Evolutionary conservation across 1,140 invertebrate species (phyloP), one percentile per base, ranked within the genome.

Genomic region (Drosophila virilis): DNA sequence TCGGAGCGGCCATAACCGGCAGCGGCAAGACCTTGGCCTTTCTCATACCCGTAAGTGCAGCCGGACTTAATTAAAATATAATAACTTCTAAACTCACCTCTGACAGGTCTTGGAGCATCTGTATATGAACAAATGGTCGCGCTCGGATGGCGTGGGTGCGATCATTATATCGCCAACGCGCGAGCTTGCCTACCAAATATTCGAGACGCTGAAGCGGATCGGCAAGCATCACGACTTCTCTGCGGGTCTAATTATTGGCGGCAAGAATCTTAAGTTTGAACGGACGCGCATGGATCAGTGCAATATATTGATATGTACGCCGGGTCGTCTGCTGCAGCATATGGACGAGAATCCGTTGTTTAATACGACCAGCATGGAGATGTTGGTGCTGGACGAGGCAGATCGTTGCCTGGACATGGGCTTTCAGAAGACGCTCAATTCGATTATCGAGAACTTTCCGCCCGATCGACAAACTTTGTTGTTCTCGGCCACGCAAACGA

Each of bases 401-500:
- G 98, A 99, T 93, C 93, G 97, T 73, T 99, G 98, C 90, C 93
- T 99, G 46, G 98, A 99, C 92, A 95, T 99, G 94, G 98, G 98
- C 42, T 99, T 99, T 94, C 94, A 96, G 88, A 89, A 95, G 76
- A 95, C 96, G 1, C 97, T 99, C 95, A 99, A 99, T 94, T 95
- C 96, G 9, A 99, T 99, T 64, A 96, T 99, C 69, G 97, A 96
- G 79, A 98, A 99, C 94, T 94, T 99, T 66, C 98, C 98, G 15
- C 80, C 93, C 4, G 93, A 97, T 74, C 94, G 98, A 79, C 98
- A 99, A 93, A 99, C 98, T 0, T 92, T 99, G 5, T 92, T 99
- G 2, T 99, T 99, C 93, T 99, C 98, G 48, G 99, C 99, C 0
- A 99, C 99, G n/a, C 98, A 99, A 94, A 99, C 99, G 28, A 99